Conservation (phyloP, 2,797 vertebrate genomes). For the Thamnophis elegans region DNA sequence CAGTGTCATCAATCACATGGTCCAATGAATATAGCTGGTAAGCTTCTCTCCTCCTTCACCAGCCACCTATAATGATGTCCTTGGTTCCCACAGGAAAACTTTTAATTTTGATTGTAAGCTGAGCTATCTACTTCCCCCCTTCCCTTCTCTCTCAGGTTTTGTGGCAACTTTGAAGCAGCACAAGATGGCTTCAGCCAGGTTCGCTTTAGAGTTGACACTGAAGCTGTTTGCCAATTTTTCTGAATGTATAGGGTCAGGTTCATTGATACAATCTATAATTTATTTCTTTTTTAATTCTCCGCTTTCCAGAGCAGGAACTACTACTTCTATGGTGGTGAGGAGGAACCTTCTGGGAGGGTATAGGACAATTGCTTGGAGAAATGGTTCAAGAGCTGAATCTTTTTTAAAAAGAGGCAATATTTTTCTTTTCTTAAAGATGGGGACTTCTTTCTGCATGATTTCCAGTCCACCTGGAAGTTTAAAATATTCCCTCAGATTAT, state of each 20-base stretch:
- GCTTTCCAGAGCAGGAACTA: not conserved
- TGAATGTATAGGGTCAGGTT: not conserved
- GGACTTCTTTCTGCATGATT: not conserved
- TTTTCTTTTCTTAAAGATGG: not conserved
- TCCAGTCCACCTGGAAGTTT: constrained; percentile 37
- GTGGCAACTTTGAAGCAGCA: no score
- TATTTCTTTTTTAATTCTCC: not conserved
- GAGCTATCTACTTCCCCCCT: no score
- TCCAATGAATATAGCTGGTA: no score
- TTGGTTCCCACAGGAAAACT: no score
- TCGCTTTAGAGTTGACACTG: not conserved
- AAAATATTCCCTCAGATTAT: constrained; percentile 44
- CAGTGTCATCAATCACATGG: no score
- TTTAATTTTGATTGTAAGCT: no score
- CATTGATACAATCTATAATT: not conserved
- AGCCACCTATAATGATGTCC: no score
- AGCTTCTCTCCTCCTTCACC: no score
- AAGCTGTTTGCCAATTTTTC: not conserved
- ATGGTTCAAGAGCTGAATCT: not conserved
- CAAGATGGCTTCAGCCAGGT: no score
- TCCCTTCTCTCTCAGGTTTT: no score
- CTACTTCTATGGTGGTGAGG: not conserved
- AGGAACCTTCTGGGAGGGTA: not conserved
- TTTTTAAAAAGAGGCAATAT: not conserved
- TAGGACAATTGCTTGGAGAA: not conserved